A percentile compares a stretch with the other conserved stretches of the same genome.
Evolutionary conservation across 2,797 vertebrate genomes (phyloP).

Genomic region (Peromyscus nudipes): DNA sequence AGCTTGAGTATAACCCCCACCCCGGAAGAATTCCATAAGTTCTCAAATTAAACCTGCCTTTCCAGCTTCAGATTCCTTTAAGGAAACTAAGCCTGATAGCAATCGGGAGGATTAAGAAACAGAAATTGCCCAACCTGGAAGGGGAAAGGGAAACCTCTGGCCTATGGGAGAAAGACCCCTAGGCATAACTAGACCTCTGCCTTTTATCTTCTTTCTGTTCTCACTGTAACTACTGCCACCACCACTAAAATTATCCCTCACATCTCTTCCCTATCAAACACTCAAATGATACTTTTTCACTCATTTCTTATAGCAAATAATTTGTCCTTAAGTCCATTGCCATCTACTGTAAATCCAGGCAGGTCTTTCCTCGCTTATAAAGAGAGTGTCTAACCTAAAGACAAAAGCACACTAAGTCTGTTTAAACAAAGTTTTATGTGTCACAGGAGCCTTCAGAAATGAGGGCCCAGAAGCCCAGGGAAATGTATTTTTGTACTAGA

Average conservation of each 20-base stretch:
- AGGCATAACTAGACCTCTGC: background rate
- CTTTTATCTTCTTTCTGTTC: background rate
- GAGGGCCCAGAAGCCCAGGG: background rate
- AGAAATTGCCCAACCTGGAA: background rate
- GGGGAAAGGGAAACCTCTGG: background rate
- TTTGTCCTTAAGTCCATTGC: conserved; percentile 1
- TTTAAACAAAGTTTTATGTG: background rate
- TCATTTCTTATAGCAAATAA: background rate
- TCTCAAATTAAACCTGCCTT: conserved; percentile 9
- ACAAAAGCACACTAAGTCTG: background rate
- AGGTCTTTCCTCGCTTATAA: background rate
- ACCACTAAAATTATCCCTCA: background rate
- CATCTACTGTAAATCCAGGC: background rate
- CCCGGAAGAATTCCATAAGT: background rate
- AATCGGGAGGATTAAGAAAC: background rate
- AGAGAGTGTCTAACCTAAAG: background rate
- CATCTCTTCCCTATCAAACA: conserved; percentile 11
- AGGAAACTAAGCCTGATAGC: background rate
- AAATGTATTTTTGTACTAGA: background rate
- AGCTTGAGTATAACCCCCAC: background rate
- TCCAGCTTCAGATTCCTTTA: background rate
- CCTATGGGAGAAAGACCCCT: rapidly evolving
- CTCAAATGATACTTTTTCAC: background rate
- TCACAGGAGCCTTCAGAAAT: background rate
- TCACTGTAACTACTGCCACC: background rate